Evolutionary conservation across 2,113 vertebrate genomes (phyloP).

Genomic region (Atlantisia rogersi): DNA sequence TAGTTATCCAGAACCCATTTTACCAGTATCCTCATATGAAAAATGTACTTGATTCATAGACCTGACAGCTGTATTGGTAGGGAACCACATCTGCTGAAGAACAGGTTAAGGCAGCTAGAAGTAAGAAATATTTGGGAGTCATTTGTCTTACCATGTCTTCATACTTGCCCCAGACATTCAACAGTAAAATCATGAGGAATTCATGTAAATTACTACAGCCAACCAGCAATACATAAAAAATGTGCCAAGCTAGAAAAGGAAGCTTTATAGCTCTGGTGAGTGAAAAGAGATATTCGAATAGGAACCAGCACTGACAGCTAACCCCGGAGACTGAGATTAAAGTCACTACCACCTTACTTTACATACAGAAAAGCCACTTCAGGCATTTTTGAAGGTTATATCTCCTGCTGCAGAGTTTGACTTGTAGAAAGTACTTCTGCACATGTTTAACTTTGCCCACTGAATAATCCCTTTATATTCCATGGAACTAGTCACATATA

Average conservation of each 20-base stretch:
- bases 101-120: background rate
- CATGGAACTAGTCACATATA: background rate
- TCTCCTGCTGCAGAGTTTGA: background rate
- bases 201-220: background rate
- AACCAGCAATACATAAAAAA: background rate
- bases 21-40: background rate
- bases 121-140: background rate
- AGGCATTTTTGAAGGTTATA: background rate
- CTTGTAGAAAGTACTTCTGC: background rate
- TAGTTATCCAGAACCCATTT: background rate
- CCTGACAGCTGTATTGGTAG: background rate
- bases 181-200: slow-evolving; percentile 3
- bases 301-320: background rate
- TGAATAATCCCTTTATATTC: background rate
- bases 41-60: background rate
- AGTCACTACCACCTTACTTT: background rate
- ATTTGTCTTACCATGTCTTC: background rate
- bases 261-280: background rate
- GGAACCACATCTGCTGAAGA: background rate
- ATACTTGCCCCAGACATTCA: background rate
- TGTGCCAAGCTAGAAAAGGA: background rate
- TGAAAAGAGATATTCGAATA: background rate
- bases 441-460: background rate
- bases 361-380: slow-evolving; percentile 5
- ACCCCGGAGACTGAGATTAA: background rate